phyloP scores from a whole-genome alignment of 1,140 invertebrate genomes.

The Akabosia matsudoensis region DNA sequence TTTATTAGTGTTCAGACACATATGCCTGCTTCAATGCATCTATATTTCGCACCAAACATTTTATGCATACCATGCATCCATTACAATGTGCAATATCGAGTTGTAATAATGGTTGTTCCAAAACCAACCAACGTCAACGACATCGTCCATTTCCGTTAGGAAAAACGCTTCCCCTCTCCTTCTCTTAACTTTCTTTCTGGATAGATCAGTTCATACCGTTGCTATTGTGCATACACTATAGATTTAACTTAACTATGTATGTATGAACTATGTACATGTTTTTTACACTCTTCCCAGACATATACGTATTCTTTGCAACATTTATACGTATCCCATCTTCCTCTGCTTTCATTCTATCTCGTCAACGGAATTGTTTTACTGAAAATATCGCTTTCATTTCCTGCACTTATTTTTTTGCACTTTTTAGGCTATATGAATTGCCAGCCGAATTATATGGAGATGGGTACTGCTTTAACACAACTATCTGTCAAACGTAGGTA shows the following conservation, averaged over 20 bases:
- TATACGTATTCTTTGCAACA: no score
- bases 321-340: constrained; percentile 15
- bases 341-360: background rate
- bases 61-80: constrained; percentile 1
- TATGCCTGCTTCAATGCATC: background rate
- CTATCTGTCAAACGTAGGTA: background rate
- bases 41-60: background rate
- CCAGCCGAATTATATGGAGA: background rate
- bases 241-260: background rate
- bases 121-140: constrained; percentile 17
- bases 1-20: background rate
- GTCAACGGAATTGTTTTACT: constrained; percentile 39
- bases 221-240: background rate
- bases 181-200: background rate
- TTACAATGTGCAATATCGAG: constrained; percentile 2
- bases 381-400: constrained; percentile 47
- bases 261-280: background rate
- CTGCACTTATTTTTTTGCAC: constrained; percentile 24
- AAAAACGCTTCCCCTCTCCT: constrained; percentile 18
- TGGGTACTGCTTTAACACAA: background rate
- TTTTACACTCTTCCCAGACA: constrained; percentile 27
- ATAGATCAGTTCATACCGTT: background rate
- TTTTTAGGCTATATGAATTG: constrained; percentile 1
- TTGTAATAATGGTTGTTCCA: constrained; percentile 11
- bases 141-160: constrained; percentile 24